Base-by-base conservation (phyloP, 1,140 invertebrate genomes). In the Cylas formicarius region DNA sequence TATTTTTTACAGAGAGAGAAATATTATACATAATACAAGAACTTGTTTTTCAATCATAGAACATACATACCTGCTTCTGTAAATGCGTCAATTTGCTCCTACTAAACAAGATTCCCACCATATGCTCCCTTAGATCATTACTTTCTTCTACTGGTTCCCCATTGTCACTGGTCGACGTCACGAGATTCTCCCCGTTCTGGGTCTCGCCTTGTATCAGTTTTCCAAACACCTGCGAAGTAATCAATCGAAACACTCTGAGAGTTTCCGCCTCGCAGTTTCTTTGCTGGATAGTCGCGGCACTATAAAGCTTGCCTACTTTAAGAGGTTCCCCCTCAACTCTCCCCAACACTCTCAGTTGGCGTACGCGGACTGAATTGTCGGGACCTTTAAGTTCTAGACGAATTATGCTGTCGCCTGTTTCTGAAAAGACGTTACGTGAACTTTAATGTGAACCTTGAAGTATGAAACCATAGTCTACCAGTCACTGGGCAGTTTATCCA, bases 31-130 rank as follows among this genome's bases (percentile, higher is more conserved):
- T n/a, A n/a, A n/a, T n/a, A n/a, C n/a, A n/a, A n/a, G n/a, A n/a
- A n/a, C n/a, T n/a, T n/a, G n/a, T n/a, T n/a, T n/a, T n/a, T n/a
- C 8, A 26, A n/a, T 26, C 8, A 9, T 4, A 7, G 4, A 6
- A 36, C 17, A 2, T 10, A 36, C 11, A 14, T 39, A 93, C 90
- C 76, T 96, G 92, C 70, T 90, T 92, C 63, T 97, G 94, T 17
- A 97, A 71, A 61, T 94, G 86, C 0, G 90, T 95, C 1, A 97
- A 70, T 66, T 95, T 95, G 60, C 87, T 92, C 29, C 90, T 76
- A 52, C 89, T 92, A 67, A 97, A 97, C 10, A 97, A 70, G 53
- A 97, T 97, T 35, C 92, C 92, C 13, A 97, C 93, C 78, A 97
- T 93, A 59, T 97, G 92, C 64, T 97, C 92, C 13, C 91, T 80